Base-by-base conservation (phyloP, 2,113 vertebrate genomes). In the Puntigrus tetrazona region DNA sequence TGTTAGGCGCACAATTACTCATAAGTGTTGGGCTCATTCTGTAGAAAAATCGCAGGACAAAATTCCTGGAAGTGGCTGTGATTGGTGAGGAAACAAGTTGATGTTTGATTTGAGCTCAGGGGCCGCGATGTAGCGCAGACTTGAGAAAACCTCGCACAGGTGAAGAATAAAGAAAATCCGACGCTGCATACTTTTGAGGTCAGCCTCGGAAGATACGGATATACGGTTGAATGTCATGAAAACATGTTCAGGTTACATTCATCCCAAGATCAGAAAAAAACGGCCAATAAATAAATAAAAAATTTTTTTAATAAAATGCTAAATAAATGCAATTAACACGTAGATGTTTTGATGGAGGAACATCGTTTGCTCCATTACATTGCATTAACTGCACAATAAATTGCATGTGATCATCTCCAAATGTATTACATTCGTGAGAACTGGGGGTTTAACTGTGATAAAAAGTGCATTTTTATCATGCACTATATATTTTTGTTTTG, bases 51-150 rank as follows among this genome's bases (percentile, higher is more conserved):
- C 74, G 20, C 65, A 61, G 3, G 5, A 79, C n/a, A 83, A 78
- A 83, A 86, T 86, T 83, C 85, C 82, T 84, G 86, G 86, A 87
- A 87, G 82, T 84, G 81, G 22, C 67, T 34, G 77, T 27, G 73
- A 67, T 52, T 78, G 67, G 47, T 50, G 59, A 80, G 86, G 81
- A 86, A 87, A 57, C 69, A 18, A 69, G 34, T 59, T 43, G 41
- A n/a, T 25, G 31, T 13, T 36, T 20, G 36, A 14, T 41, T 82
- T 78, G 59, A 36, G 45, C 82, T 65, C 77, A 16, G 77, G 55
- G 65, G 63, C 7, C 31, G 74, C 75, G 82, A 84, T 69, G 76
- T 75, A 86, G 84, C 45, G 8, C 3, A n/a, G 13, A 50, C 31
- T 18, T 57, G 73, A 84, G 29, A 47, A 65, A 67, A 34, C 29